Evolutionary conservation across 2,797 vertebrate species (phyloP).

Genomic region (Crenichthys baileyi): DNA sequence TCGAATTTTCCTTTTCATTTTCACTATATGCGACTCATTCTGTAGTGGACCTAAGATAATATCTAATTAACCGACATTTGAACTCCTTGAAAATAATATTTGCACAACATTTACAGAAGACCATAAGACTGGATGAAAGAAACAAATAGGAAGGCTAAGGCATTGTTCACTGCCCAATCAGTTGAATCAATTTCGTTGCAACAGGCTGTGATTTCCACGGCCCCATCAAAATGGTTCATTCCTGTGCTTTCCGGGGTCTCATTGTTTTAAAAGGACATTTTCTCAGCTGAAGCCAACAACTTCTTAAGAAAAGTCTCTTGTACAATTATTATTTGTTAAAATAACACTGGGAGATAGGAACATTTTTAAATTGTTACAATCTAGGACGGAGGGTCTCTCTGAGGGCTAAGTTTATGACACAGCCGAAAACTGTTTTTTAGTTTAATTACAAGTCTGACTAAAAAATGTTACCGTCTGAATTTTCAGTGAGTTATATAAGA

Average conservation of each 20-base stretch:
- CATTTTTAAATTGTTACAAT: neutral
- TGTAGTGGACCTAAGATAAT: neutral
- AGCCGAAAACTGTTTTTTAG: neutral
- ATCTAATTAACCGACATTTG: neutral
- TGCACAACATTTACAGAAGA: constrained; percentile 57
- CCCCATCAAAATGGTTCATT: too few species aligned
- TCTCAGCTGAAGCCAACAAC: neutral
- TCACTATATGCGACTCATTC: neutral
- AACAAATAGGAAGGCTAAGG: constrained; percentile 74
- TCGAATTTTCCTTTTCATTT: neutral
- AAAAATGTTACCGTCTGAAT: neutral
- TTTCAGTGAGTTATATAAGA: neutral
- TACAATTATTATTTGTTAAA: too few species aligned
- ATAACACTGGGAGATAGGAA: neutral
- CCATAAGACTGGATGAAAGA: constrained; percentile 68
- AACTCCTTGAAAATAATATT: too few species aligned
- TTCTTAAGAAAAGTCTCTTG: neutral
- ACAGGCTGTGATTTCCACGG: neutral
- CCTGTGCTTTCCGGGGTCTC: too few species aligned
- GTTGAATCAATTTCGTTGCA: neutral
- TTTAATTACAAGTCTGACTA: neutral
- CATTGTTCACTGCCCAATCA: constrained; percentile 76
- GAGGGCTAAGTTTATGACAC: neutral
- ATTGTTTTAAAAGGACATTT: too few species aligned
- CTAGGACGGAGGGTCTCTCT: neutral